A percentile compares a stretch with the other conserved stretches of the same genome.
Evolutionary conservation across 30 jellyfish, hydroid and myxozoan genomes (phyloP).

Genomic region (Phacellophora camtschatica): DNA sequence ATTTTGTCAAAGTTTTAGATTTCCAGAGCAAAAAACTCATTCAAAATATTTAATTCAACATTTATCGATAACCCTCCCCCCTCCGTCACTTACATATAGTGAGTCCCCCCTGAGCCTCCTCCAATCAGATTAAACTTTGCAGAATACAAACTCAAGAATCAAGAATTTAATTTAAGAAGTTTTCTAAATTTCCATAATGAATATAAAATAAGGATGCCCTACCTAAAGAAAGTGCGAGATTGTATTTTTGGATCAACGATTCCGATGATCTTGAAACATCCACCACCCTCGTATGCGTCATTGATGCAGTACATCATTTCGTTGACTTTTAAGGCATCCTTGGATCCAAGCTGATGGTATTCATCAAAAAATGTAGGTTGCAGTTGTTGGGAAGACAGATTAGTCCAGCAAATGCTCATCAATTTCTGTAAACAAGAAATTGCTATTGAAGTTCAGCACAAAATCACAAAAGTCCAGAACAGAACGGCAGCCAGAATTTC

Average conservation of each 20-base stretch:
- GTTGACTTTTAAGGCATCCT: conserved; percentile 28
- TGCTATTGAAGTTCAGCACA: background rate
- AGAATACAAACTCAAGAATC: no score
- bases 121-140: no score
- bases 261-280: conserved; percentile 68
- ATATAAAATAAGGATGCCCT: no score
- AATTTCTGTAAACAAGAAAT: background rate
- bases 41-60: no score
- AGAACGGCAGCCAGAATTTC: background rate
- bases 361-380: conserved; percentile 75
- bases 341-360: conserved; percentile 65
- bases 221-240: conserved; percentile 67
- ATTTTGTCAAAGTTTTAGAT: no score
- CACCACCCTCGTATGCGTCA: conserved; percentile 89
- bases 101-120: no score
- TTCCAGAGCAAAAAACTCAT: no score
- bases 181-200: no score
- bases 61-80: no score
- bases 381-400: conserved; percentile 74
- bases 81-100: no score
- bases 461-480: background rate
- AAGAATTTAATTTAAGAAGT: no score
- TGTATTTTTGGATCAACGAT: background rate
- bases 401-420: conserved; percentile 73
- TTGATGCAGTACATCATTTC: conserved; percentile 33